A percentile compares a stretch with the other conserved stretches of the same genome.
Evolutionary conservation across 2,113 vertebrate genomes (phyloP).

Genomic region (Podilymbus podiceps): DNA sequence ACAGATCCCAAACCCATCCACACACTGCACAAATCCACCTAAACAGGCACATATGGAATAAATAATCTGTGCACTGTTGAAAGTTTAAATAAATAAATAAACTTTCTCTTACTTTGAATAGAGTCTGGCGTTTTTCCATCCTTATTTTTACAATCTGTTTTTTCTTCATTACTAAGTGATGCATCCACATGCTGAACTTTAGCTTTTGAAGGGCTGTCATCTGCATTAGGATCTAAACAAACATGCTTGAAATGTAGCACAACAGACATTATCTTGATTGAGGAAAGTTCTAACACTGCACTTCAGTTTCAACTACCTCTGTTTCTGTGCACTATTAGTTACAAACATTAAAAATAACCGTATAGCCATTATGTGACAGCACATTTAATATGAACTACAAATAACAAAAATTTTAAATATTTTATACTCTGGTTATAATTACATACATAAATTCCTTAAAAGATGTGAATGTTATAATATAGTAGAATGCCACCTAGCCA

Average conservation of each 20-base stretch:
- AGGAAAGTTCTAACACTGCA: neutral
- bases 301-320: neutral
- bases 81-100: neutral
- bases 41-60: neutral
- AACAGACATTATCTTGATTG: neutral
- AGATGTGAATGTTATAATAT: neutral
- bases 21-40: neutral
- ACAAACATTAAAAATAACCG: neutral
- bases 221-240: neutral
- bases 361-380: neutral
- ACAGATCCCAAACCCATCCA: neutral
- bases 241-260: neutral
- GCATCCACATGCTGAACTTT: slow-evolving; percentile 2
- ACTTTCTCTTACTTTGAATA: neutral
- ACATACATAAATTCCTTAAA: neutral
- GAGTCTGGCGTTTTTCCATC: neutral
- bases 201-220: neutral
- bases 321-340: neutral
- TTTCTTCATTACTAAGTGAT: neutral
- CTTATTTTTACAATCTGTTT: neutral
- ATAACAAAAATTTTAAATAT: neutral
- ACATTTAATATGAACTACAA: neutral
- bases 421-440: neutral
- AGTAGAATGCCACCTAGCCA: neutral
- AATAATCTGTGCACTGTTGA: neutral